Evolutionary conservation across 2,113 vertebrate species (phyloP).

Genomic region (Platichthys flesus): DNA sequence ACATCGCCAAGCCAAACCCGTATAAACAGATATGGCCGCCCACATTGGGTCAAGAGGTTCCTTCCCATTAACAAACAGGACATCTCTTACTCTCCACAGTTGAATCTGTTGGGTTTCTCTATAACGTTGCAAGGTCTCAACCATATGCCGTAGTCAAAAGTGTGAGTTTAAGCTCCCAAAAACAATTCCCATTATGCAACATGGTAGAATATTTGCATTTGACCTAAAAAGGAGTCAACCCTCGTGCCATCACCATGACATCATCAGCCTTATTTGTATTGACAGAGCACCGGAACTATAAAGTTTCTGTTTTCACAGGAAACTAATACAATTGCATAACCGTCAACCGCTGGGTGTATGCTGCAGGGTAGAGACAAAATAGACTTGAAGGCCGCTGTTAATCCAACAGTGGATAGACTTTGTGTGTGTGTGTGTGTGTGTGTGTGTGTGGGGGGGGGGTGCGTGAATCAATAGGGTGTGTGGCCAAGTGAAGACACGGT

Average conservation of each 20-base stretch:
- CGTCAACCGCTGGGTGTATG: not conserved
- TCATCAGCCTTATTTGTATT: not conserved
- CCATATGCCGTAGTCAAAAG: too few species aligned
- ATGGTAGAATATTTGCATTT: not conserved
- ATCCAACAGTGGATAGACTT: not conserved
- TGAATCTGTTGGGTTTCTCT: too few species aligned
- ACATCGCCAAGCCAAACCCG: too few species aligned
- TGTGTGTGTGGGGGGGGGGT: not conserved
- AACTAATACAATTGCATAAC: not conserved
- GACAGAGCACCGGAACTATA: not conserved
- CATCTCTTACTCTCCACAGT: too few species aligned
- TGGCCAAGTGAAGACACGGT: conserved; percentile 27
- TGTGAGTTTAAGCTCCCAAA: too few species aligned
- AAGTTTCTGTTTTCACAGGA: too few species aligned
- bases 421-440: not conserved
- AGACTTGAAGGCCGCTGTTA: not conserved
- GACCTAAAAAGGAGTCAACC: too few species aligned
- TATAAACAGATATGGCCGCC: too few species aligned
- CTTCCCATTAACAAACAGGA: too few species aligned
- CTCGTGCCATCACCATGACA: too few species aligned
- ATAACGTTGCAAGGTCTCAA: too few species aligned
- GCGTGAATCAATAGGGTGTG: conserved; percentile 2
- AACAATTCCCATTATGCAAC: not conserved
- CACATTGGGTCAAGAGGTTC: too few species aligned
- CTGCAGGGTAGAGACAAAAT: not conserved